Evolutionary conservation across 2,888 invertebrate genomes (phyloP), one percentile per base, ranked within the genome.

Genomic region (Sminthurinus aureus): DNA sequence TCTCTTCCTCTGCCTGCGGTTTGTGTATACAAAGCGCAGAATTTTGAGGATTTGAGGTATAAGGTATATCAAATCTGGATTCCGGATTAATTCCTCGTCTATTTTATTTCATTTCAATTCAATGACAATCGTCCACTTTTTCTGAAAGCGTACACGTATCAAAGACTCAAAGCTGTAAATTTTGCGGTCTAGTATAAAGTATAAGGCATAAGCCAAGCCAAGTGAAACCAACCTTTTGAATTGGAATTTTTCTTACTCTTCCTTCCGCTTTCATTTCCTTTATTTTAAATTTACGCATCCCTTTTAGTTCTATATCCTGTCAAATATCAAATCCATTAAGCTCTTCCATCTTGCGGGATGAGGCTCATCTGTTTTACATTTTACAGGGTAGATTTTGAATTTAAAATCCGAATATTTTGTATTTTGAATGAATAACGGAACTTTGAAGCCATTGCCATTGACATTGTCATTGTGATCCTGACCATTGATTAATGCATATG

Each of bases 1-100:
- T 73, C 74, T 52, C 82, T 52, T 52, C 50, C 52, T 58, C 74
- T 73, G 38, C n/a, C 81, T 3, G n/a, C 6, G 13, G 4, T 77
- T 20, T 77, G 20, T 22, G 9, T 11, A 52, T 52, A 52, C 52
- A n/a, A n/a, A n/a, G n/a, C n/a, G n/a, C n/a, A n/a, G n/a, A n/a
- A n/a, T n/a, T n/a, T n/a, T n/a, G n/a, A n/a, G n/a, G n/a, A n/a
- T n/a, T n/a, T n/a, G n/a, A n/a, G n/a, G 38, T 38, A 38, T 38
- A 38, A 1, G 1, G 38, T 38, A 38, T 38, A 38, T 38, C 38
- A 38, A 38, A 38, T 38, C 38, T 6, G 38, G 38, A 38, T 38
- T 38, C 38, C 38, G 38, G 38, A 38, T 38, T 38, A 38, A 38
- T 38, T 6, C 3, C 38, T 38, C 38, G 38, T 38, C 38, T 6